These are phyloP conservation scores for Panagrolaimus sp. DNA, from an alignment of 1,140 invertebrate species.

Conservation along the genomic window DNA sequence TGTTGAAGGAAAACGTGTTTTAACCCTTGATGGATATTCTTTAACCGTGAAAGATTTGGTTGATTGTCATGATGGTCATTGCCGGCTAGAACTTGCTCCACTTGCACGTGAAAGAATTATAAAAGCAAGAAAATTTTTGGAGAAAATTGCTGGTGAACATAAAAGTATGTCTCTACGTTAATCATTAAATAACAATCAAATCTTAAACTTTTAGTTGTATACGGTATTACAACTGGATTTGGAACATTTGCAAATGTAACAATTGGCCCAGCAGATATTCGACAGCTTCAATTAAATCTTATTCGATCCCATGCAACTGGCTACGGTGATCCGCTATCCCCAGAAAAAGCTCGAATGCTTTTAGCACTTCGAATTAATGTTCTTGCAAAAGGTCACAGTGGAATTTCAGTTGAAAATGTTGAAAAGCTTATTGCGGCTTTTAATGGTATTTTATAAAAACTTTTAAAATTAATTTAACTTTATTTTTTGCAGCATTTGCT, in stretches of 20 bases:
- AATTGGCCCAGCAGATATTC: conserved; percentile 65
- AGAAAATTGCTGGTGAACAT: conserved; percentile 52
- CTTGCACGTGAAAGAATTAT: conserved; percentile 38
- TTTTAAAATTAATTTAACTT: neutral
- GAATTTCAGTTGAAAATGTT: conserved; percentile 67
- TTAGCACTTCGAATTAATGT: conserved; percentile 70
- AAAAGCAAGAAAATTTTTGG: conserved; percentile 45
- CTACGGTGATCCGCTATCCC: conserved; percentile 67
- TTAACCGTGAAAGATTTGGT: conserved; percentile 45
- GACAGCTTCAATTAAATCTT: conserved; percentile 68
- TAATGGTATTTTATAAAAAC: conserved; percentile 63
- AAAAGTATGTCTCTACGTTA: conserved; percentile 31
- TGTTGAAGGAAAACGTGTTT: conserved; percentile 26
- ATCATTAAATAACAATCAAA: no score
- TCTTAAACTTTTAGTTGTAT: conserved; percentile 61
- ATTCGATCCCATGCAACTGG: conserved; percentile 70
- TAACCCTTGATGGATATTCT: conserved; percentile 48
- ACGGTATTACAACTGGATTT: conserved; percentile 73
- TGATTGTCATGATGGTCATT: conserved; percentile 45
- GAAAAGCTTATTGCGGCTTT: conserved; percentile 68
- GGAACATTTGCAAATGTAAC: conserved; percentile 69
- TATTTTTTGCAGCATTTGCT: conserved; percentile 65
- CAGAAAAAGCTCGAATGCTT: conserved; percentile 67
- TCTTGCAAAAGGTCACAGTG: conserved; percentile 70
- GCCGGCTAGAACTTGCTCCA: conserved; percentile 42